Percentiles rank a stretch among this genome's conserved stretches.
phyloP scores from a whole-genome alignment of 2,113 vertebrate genomes.

The Suricata suricatta region DNA sequence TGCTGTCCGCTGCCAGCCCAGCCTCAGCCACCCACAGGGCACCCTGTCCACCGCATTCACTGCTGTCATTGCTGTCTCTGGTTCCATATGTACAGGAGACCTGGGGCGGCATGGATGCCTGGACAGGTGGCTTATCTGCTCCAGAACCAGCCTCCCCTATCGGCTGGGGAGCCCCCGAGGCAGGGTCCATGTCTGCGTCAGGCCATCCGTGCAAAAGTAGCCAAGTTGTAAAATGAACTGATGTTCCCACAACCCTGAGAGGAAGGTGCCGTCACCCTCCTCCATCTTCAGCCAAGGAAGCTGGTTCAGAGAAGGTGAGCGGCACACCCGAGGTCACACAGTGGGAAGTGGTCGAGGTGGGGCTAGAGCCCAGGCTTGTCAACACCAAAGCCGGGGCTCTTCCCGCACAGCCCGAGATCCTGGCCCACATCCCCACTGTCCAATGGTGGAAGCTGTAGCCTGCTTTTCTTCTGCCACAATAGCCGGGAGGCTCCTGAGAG shows the following conservation, averaged over 20 bases:
- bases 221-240: background rate
- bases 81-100: background rate
- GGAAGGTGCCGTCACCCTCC: background rate
- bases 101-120: background rate
- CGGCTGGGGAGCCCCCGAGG: background rate
- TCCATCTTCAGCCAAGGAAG: background rate
- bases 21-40: background rate
- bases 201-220: background rate
- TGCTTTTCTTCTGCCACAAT: background rate
- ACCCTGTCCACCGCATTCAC: background rate
- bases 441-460: background rate
- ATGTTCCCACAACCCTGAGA: background rate
- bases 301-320: background rate
- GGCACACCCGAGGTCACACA: background rate
- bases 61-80: background rate
- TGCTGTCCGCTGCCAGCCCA: background rate
- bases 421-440: accelerated
- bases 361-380: background rate
- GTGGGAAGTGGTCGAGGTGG: background rate
- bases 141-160: accelerated
- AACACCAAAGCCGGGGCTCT: background rate
- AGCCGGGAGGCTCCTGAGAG: background rate
- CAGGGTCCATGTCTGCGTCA: background rate
- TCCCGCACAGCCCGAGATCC: background rate
- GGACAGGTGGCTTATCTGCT: background rate